Base-by-base conservation (phyloP, 2,797 vertebrate species). In the Lepilemur ruficaudatus region DNA sequence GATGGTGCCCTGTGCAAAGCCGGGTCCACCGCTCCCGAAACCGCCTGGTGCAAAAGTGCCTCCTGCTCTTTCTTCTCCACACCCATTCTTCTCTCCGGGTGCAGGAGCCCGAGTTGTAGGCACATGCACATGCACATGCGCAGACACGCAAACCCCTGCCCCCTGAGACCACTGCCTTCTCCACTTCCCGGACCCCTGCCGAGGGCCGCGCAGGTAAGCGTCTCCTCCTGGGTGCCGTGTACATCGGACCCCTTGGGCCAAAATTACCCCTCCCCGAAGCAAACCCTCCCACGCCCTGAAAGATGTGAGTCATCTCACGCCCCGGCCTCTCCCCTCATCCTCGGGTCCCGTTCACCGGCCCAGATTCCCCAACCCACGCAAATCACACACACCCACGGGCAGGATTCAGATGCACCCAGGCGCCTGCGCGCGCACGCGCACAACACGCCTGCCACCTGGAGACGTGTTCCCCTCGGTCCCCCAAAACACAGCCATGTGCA, bases 301-400 rank as follows among this genome's bases (percentile, higher is more conserved):
- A 92, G 94, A 59, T 57, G 28, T 98, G 98, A 98, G 94, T 98
- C 98, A 98, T 82, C 75, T 32, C 92, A 81, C 96, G 82, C 94
- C 97, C 94, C 89, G 11, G 95, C 96, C 94, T 94, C 97, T 94
- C 95, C 96, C 95, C 93, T 95, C 96, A 86, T 70, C 82, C 72
- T 78, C 91, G 63, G 94, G 97, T 93, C 95, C 92, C 80, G 89
- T 90, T 92, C 93, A 70, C 96, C 65, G 73, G 89, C 94, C 96
- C 96, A 94, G 95, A 97, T 95, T 96, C 94, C 86, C 84, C 96
- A 35, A 46, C 96, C 96, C 96, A 94, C 95, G 87, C 96, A 18
- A 73, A 95, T 96, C 94, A 93, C 97, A 96, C 89, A 95, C 96
- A 84, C 97, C 97, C 97, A 98, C 98, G 43, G 96, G 38, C 80